These are phyloP conservation scores for Mormyrus lacerda DNA, from an alignment of 2,113 vertebrate genomes.

Conservation along the genomic window DNA sequence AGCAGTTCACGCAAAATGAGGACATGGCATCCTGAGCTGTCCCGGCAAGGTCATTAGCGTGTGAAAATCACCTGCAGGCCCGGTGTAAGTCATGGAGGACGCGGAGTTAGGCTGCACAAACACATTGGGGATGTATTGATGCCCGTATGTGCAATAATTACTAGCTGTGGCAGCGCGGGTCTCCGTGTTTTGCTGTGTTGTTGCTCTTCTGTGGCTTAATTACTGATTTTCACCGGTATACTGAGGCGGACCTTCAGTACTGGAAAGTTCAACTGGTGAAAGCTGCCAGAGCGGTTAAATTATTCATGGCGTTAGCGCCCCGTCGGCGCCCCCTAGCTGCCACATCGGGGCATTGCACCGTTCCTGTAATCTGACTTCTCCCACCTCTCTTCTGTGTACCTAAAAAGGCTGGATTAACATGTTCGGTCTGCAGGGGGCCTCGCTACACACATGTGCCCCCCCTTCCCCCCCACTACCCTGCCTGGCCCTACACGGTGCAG, in stretches of 20 bases:
- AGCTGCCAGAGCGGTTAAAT: slow-evolving; percentile 39
- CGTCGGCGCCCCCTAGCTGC: slow-evolving; percentile 23
- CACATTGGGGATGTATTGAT: slow-evolving; percentile 40
- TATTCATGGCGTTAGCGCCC: slow-evolving; percentile 41
- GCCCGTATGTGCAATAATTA: slow-evolving; percentile 51
- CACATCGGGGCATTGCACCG: not conserved
- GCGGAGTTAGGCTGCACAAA: slow-evolving; percentile 34
- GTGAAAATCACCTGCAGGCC: slow-evolving; percentile 19
- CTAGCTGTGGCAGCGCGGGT: slow-evolving; percentile 39
- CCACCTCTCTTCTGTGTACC: not conserved
- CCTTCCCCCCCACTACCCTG: not conserved
- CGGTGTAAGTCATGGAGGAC: slow-evolving; percentile 38
- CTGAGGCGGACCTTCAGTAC: slow-evolving; percentile 36
- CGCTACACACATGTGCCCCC: not conserved
- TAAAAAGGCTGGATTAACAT: not conserved
- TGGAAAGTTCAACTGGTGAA: slow-evolving; percentile 30
- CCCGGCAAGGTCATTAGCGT: not conserved
- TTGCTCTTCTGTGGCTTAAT: slow-evolving; percentile 36
- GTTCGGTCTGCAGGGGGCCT: not conserved
- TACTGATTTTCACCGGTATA: slow-evolving; percentile 46
- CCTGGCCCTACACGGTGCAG: not conserved
- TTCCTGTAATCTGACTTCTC: not conserved
- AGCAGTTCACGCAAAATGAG: not conserved
- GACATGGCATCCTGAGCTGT: not conserved
- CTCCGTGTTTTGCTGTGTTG: slow-evolving; percentile 37